Conservation (phyloP, 2,797 vertebrate genomes). For the Coregonus ussuriensis region DNA sequence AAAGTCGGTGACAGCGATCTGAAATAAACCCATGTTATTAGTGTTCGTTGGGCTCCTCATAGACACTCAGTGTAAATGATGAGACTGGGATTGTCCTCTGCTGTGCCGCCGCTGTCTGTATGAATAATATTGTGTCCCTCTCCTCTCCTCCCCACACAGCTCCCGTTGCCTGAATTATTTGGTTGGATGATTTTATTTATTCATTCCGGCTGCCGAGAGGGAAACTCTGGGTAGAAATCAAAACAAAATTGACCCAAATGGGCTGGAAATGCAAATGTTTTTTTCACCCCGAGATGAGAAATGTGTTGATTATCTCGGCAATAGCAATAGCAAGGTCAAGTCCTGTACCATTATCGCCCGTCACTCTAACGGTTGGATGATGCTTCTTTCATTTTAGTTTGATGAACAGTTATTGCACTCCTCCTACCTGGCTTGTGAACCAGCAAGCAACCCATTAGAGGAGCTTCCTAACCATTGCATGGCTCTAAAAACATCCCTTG, state of each 20-base stretch:
- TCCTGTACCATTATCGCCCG: not conserved
- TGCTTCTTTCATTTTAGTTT: not conserved
- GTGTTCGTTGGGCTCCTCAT: conserved; percentile 11
- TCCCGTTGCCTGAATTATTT: conserved; percentile 26
- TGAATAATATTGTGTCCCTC: conserved; percentile 11
- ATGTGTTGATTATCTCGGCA: not conserved
- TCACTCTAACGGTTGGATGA: not conserved
- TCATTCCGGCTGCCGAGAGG: conserved; percentile 11
- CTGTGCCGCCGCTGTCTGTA: conserved; percentile 2
- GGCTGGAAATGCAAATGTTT: conserved; percentile 6
- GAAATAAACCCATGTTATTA: conserved; percentile 13
- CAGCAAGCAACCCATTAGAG: not conserved
- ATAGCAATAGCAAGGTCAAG: not conserved
- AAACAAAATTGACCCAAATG: conserved; percentile 24
- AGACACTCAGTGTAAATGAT: not conserved
- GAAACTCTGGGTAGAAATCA: conserved; percentile 22
- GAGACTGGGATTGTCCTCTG: conserved; percentile 1
- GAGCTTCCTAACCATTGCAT: not conserved
- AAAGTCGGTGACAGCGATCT: not conserved
- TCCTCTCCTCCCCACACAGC: not conserved
- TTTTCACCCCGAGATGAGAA: not conserved
- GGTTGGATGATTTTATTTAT: conserved; percentile 20
- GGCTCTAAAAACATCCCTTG: not conserved
- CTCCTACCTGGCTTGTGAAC: not conserved
- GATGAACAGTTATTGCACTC: not conserved